Evolutionary conservation across 2,888 invertebrate genomes (phyloP).

Genomic region (Digitonthophagus gazella): DNA sequence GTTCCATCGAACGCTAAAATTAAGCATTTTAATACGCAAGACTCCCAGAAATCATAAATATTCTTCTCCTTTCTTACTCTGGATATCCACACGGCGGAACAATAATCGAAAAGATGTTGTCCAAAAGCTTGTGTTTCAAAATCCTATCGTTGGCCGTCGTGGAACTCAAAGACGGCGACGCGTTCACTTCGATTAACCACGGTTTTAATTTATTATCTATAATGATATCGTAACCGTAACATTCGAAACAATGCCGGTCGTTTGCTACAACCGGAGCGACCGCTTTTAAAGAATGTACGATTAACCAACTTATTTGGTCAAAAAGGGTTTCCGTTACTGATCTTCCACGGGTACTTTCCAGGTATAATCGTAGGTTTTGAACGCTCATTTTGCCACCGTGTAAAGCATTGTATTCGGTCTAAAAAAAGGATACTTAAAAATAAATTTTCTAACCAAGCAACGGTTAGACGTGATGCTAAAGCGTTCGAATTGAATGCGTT

Average conservation of each 20-base stretch:
- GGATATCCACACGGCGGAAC: conserved; percentile 86
- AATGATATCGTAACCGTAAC: conserved; percentile 95
- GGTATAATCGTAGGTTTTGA: conserved; percentile 82
- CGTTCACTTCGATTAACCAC: conserved; percentile 94
- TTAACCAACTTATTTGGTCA: conserved; percentile 84
- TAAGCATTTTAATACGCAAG: not conserved
- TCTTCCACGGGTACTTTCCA: conserved; percentile 89
- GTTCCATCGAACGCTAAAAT: conserved; percentile 74
- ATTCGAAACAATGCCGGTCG: conserved; percentile 89
- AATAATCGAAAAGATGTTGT: conserved; percentile 88
- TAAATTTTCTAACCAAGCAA: not conserved
- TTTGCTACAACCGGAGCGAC: conserved; percentile 91
- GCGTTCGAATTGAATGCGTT: not conserved
- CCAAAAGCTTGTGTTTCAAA: conserved; percentile 89
- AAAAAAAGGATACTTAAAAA: conserved; percentile 33
- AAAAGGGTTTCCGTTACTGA: conserved; percentile 85
- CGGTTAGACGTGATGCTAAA: not conserved
- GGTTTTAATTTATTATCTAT: conserved; percentile 93
- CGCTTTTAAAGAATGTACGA: conserved; percentile 89
- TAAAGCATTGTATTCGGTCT: conserved; percentile 90
- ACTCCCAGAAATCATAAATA: conserved; percentile 7
- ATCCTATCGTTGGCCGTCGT: conserved; percentile 94
- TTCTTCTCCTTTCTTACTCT: conserved; percentile 59
- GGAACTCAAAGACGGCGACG: conserved; percentile 90
- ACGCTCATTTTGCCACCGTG: conserved; percentile 95